A percentile compares a stretch with the other conserved stretches of the same genome.
Evolutionary conservation across 2,888 invertebrate species (phyloP).

Genomic region (Caenorhabditis virilis): DNA sequence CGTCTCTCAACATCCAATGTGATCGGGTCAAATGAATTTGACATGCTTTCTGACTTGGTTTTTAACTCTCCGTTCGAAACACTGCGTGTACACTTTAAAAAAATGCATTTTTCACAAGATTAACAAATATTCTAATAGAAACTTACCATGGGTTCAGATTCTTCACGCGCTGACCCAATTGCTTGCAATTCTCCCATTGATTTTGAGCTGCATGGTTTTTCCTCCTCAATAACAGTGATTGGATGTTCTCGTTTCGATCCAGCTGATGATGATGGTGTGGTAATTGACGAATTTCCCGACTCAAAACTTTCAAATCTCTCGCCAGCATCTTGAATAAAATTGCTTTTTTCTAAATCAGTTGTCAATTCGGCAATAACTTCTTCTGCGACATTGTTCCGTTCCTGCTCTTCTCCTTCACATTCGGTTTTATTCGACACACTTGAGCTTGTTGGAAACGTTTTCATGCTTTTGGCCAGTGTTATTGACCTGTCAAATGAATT

Average conservation of each 20-base stretch:
- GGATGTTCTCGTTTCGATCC: slow-evolving; percentile 1
- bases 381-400: slow-evolving; percentile 50
- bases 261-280: slow-evolving; percentile 11
- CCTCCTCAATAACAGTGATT: slow-evolving; percentile 1
- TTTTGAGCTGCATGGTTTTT: slow-evolving; percentile 12
- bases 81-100: slow-evolving; percentile 16
- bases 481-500: slow-evolving; percentile 64
- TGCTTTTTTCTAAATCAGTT: slow-evolving; percentile 12
- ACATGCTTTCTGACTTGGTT: slow-evolving; percentile 16
- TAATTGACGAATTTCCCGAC: slow-evolving; percentile 9
- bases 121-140: not conserved
- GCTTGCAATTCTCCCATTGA: slow-evolving; percentile 10
- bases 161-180: slow-evolving; percentile 10
- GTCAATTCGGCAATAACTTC: slow-evolving; percentile 43
- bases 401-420: slow-evolving; percentile 61
- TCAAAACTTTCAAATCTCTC: slow-evolving; percentile 2
- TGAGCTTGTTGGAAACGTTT: slow-evolving; percentile 58
- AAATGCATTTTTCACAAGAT: no score
- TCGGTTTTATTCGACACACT: slow-evolving; percentile 53
- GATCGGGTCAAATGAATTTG: slow-evolving; percentile 60
- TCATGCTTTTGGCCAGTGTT: slow-evolving; percentile 60
- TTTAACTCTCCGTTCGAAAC: slow-evolving; percentile 32
- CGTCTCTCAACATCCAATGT: slow-evolving; percentile 63
- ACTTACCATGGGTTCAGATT: slow-evolving; percentile 9
- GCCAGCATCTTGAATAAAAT: no score